Conservation (phyloP, 2,113 vertebrate genomes). For the Stegostoma tigrinum region DNA sequence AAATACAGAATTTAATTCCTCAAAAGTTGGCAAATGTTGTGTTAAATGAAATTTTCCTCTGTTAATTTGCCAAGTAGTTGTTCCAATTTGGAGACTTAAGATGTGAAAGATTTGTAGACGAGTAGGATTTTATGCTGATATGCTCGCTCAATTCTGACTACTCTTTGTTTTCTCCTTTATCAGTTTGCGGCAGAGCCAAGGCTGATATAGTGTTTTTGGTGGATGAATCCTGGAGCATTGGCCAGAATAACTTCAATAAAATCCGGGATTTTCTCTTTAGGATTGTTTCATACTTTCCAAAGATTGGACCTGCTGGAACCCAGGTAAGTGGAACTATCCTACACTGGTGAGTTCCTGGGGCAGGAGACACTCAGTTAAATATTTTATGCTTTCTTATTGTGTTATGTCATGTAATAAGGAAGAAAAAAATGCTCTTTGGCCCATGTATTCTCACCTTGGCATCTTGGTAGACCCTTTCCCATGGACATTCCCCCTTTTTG, state of each 20-base stretch:
- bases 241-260: conserved; percentile 71
- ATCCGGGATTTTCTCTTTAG: conserved; percentile 81
- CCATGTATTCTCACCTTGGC: no score
- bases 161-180: conserved; percentile 39
- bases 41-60: not conserved
- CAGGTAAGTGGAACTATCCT: conserved; percentile 55
- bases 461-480: not conserved
- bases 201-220: conserved; percentile 78
- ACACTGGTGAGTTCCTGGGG: no score
- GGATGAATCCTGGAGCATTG: conserved; percentile 82
- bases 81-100: not conserved
- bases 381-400: not conserved
- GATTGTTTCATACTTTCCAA: conserved; percentile 73
- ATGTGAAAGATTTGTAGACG: not conserved
- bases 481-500: not conserved
- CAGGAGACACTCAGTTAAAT: not conserved
- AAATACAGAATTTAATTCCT: not conserved
- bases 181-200: conserved; percentile 71
- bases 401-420: not conserved
- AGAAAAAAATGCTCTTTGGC: not conserved
- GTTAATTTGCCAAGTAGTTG: not conserved
- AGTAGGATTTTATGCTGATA: not conserved
- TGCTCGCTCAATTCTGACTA: not conserved
- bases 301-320: conserved; percentile 64
- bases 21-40: not conserved